Base-by-base conservation (phyloP, 2,888 invertebrate species). In the Dynastes grantii region DNA sequence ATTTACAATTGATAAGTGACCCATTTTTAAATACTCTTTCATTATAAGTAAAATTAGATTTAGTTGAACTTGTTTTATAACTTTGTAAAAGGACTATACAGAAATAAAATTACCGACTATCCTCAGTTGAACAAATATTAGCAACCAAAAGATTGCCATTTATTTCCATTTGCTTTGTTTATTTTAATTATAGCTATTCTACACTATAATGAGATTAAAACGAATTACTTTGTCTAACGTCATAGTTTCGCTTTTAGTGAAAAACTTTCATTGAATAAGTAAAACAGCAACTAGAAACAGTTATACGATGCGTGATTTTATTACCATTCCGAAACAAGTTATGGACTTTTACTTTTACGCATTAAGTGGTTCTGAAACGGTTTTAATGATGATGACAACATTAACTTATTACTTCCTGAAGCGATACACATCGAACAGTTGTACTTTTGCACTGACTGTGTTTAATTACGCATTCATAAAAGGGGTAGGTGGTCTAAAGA, bases 331-430 rank as follows among this genome's bases (percentile, higher is more conserved):
- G 37, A 27, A 40, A 71, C 53, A 8, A 37, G 45, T 75, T 75
- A 75, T 45, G 73, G 73, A 75, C 61, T 61, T 61, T 75, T 73
- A 73, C 58, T 73, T 61, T 58, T 73, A 40, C 22, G 27, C 29
- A 13, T 61, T 61, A 75, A 58, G 40, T 22, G 49, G 61, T 75
- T 75, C 40, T 45, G 76, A 77, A 77, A 55, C 55, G 68, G 51
- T 55, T 65, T 75, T 73, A 75, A 73, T 75, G 78, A 73, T 55
- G 78, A 78, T 40, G 75, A 78, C 78, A 78, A 40, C 73, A 75
- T 77, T 63, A 79, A 79, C 76, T 68, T 79, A 79, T 79, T 70
- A 70, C 79, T 79, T 79, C 79, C 79, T 79, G 79, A 32, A 51
- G 53, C 58, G 79, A 79, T 79, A 70, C 9, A 49, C 51, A 76